A percentile compares a stretch with the other conserved stretches of the same genome.
These are phyloP conservation scores for Bujurquina vittata DNA, from an alignment of 2,113 vertebrate genomes.

Conservation along the genomic window DNA sequence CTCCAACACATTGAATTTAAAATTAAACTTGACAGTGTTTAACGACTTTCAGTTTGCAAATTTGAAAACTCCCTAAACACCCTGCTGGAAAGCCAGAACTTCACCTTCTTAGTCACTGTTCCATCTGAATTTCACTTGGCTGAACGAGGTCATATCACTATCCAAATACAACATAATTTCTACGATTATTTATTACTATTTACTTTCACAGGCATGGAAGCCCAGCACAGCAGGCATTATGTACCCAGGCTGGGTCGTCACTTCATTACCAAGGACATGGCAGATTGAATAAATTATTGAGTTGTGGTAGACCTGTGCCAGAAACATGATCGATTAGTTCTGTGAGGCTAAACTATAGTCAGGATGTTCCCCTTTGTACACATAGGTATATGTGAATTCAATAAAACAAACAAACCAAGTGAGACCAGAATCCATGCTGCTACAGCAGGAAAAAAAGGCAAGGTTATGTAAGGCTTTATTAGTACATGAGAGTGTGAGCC, in stretches of 20 bases:
- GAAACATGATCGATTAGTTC: conserved; percentile 36
- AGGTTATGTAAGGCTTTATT: conserved; percentile 34
- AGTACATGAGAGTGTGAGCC: conserved; percentile 3
- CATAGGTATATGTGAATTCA: neutral
- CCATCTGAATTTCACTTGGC: conserved; percentile 3
- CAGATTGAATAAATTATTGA: conserved; percentile 49
- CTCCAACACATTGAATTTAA: neutral
- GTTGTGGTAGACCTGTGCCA: neutral
- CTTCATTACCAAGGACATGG: conserved; percentile 27
- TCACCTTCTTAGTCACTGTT: neutral
- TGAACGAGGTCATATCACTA: neutral
- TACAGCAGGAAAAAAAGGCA: neutral
- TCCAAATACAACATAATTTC: neutral
- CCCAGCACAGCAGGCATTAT: rapidly evolving
- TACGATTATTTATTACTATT: neutral
- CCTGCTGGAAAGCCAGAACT: neutral
- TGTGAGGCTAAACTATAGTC: conserved; percentile 2
- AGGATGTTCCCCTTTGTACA: neutral
- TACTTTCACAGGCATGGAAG: neutral
- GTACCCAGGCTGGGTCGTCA: neutral
- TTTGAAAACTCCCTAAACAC: conserved; percentile 1
- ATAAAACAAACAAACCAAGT: neutral
- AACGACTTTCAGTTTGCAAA: neutral
- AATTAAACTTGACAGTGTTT: neutral
- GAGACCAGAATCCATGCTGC: neutral